These are phyloP conservation scores for Chinchilla lanigera DNA, from an alignment of 2,113 vertebrate species.

Conservation along the genomic window DNA sequence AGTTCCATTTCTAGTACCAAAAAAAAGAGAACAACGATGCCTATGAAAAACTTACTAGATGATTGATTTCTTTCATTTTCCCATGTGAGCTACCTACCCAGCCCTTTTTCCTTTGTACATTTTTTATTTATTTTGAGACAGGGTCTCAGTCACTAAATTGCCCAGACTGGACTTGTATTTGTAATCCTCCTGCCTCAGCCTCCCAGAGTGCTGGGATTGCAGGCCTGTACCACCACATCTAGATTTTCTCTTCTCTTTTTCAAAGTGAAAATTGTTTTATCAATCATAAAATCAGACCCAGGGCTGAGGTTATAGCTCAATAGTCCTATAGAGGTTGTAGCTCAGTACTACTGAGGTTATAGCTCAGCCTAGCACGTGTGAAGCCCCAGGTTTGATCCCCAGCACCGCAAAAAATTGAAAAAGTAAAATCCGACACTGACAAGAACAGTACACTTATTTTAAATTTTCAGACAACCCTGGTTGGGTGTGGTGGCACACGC, in stretches of 20 bases:
- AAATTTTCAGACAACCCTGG: not conserved
- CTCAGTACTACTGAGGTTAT: too few relatives aligned
- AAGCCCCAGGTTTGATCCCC: not conserved
- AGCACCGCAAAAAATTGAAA: not conserved
- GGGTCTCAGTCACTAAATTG: not conserved
- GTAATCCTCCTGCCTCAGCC: not conserved
- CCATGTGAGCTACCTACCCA: not conserved
- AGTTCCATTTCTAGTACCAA: too few relatives aligned
- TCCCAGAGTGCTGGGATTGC: not conserved
- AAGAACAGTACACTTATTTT: not conserved
- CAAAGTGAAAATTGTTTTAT: not conserved
- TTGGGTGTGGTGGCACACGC: too few relatives aligned
- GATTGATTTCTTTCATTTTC: not conserved
- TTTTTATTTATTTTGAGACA: not conserved
- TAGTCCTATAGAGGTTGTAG: too few relatives aligned
- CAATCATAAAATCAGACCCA: not conserved
- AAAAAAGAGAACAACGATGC: too few relatives aligned
- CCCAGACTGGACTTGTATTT: not conserved
- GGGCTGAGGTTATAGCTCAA: not conserved
- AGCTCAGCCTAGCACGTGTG: not conserved
- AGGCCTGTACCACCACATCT: not conserved
- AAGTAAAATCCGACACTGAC: not conserved
- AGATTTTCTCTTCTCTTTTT: not conserved
- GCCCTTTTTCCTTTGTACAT: not conserved
- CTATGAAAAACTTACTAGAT: not conserved